Evolutionary conservation across 2,888 invertebrate species (phyloP).

Genomic region (Drosophila picticornis): DNA sequence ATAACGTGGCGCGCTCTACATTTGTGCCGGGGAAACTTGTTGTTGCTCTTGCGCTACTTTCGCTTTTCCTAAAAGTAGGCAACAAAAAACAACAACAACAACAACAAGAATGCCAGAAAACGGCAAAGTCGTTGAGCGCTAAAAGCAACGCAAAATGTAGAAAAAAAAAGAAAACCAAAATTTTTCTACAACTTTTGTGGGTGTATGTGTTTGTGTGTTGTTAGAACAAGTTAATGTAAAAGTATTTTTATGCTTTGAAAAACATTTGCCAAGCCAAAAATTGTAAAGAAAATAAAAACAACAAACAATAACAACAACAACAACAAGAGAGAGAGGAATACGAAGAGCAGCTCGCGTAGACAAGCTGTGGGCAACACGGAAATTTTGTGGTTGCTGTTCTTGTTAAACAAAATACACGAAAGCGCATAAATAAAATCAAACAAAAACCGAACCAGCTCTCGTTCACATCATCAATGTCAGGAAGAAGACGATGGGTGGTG

Average conservation of each 20-base stretch:
- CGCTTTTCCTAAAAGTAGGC: conserved; percentile 64
- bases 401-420: conserved; percentile 67
- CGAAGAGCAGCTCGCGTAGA: conserved; percentile 35
- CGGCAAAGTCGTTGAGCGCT: conserved; percentile 76
- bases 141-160: conserved; percentile 71
- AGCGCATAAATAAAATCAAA: conserved; percentile 77
- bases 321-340: conserved; percentile 1
- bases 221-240: conserved; percentile 80
- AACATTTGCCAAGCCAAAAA: conserved; percentile 77
- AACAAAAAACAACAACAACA: conserved; percentile 52
- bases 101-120: conserved; percentile 48
- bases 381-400: conserved; percentile 64
- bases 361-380: conserved; percentile 35
- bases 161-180: conserved; percentile 1
- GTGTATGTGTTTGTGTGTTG: conserved; percentile 57
- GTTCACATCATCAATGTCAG: conserved; percentile 59
- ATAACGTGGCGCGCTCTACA: conserved; percentile 57
- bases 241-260: conserved; percentile 81
- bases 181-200: conserved; percentile 72
- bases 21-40: conserved; percentile 51
- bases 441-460: conserved; percentile 59
- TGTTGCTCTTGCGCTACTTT: conserved; percentile 70
- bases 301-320: conserved; percentile 48
- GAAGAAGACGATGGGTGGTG: conserved; percentile 10
- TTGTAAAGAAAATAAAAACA: conserved; percentile 77